Base-by-base conservation (phyloP, 2,113 vertebrate genomes). In the Ibidorhyncha struthersii region DNA sequence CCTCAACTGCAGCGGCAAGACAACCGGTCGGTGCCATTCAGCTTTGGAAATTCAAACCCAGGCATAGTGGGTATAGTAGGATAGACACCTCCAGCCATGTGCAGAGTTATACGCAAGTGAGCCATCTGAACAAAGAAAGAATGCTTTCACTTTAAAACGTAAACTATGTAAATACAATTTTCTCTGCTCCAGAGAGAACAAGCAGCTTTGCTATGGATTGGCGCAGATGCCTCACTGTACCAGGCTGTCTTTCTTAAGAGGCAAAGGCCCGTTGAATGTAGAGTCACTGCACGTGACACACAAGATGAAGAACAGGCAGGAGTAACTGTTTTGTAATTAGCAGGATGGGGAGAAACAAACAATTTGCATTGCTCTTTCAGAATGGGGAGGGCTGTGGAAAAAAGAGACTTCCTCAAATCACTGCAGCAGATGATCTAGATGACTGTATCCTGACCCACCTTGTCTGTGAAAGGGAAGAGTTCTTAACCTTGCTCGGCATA, bases 1-100 rank as follows among this genome's bases (percentile, higher is more conserved):
- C 17, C 3, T 25, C 63, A 15, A 10, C 40, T 30, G 26, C 69
- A 27, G 34, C 2, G 1, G 26, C 76, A 62, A 9, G 86, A 29
- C 65, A 25, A 23, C 34, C 2, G 1, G 25, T 45, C 55, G 8
- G 47, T 61, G 71, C 62, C 53, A 1, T 50, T 19, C 3, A 8
- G 23, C 69, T 74, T 14, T 36, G 71, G 56, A 40, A 5, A 2
- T 6, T 29, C 45, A 9, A 4, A 26, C 27, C 27, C 62, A 2
- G 12, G 71, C 29, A 0, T 12, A 18, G 53, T 0, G 53, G 11
- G 3, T n/a, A 2, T 5, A 10, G 62, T 5, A 10, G 58, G 40
- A 2, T 12, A 9, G 89, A 10, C 43, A 40, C 66, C 71, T 79
- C 26, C 85, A 82, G 56, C 66, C 55, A 3, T 1, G 8, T 30